phyloP scores from a whole-genome alignment of 2,113 vertebrate genomes.

The Nyctibius bracteatus region DNA sequence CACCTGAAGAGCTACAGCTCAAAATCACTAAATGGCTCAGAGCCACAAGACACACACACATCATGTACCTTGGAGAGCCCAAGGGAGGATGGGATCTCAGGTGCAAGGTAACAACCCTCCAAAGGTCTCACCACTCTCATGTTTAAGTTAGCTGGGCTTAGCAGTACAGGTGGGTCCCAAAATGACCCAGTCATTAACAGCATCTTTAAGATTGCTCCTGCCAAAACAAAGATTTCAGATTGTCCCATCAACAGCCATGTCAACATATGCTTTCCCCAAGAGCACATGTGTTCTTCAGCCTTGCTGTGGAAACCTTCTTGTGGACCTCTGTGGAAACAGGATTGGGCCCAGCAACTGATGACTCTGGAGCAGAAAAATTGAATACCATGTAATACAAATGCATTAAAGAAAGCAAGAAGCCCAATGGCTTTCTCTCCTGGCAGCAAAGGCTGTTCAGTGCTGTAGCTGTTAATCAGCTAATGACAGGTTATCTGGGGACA shows the following conservation, averaged over 20 bases:
- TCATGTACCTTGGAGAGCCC: background rate
- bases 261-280: accelerated
- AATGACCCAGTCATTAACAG: background rate
- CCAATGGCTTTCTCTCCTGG: background rate
- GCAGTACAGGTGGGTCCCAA: background rate
- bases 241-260: background rate
- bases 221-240: background rate
- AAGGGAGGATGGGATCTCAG: background rate
- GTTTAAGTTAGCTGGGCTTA: background rate
- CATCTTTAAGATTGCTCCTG: background rate
- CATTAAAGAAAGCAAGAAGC: background rate
- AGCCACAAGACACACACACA: background rate
- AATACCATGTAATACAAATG: background rate
- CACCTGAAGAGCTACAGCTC: background rate
- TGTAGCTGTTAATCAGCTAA: background rate
- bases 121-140: background rate
- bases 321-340: background rate
- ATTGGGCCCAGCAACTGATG: background rate
- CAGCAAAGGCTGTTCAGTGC: background rate
- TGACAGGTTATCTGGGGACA: background rate
- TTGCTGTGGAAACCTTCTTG: background rate
- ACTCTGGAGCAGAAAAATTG: background rate
- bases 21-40: background rate
- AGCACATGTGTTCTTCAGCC: background rate
- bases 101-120: background rate